Evolutionary conservation across 2,113 vertebrate species (phyloP), one percentile per base, ranked within the genome.

Genomic region (Chaetura pelagica): DNA sequence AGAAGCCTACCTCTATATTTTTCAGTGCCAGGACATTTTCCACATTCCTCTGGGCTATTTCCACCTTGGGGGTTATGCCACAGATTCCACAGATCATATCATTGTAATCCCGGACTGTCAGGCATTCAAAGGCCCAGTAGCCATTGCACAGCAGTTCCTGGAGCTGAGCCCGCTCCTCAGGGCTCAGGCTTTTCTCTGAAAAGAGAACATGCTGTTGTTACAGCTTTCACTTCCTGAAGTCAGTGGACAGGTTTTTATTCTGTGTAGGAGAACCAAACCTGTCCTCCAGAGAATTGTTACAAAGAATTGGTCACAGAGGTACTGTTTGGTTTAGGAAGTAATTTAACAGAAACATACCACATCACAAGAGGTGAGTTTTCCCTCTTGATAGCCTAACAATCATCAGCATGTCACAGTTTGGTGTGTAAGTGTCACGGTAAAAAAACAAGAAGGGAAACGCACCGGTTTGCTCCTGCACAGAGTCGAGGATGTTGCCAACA

Each of bases 31-130:
- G 97, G 52, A 99, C 98, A 18, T 98, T 99, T 92, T 97, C 98
- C 22, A 96, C 89, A 95, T 98, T 98, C 87, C 99, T 98, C 88
- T 98, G 99, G 15, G 99, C 98, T 86, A 99, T 98, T 97, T 99
- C 99, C 84, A 99, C 94, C 95, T 99, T 99, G 69, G 99, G 99
- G 63, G 99, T 98, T 83, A 99, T 98, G 12, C 99, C 99, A 78
- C 99, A 99, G 94, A 99, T 97, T 30, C 99, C 99, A 87, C 99
- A 99, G 97, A 99, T 99, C 99, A 99, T 99, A 89, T 99, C 99
- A 18, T 99, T 99, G 97, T 99, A 99, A 97, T 99, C 99, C 12
- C 99, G 98, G 48, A 99, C 95, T 3, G 99, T 99, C 58, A 99
- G 98, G 84, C 99, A 99, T 89, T 99, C 99, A 23, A 99, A 99